These are phyloP conservation scores for Pammene aurita DNA, from an alignment of 2,888 invertebrate species.

Conservation along the genomic window DNA sequence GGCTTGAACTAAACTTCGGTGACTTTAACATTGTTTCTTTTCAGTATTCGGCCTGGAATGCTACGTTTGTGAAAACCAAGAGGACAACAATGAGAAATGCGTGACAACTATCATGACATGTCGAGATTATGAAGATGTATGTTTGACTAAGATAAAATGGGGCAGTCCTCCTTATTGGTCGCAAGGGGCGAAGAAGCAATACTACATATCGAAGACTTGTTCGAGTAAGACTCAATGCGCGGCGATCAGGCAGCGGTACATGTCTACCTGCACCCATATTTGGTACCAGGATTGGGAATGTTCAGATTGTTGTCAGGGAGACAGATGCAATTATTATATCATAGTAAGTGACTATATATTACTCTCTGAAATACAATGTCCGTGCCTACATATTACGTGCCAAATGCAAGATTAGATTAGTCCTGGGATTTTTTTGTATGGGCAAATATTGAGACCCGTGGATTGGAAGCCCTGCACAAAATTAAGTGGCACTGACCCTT, in stretches of 20 bases:
- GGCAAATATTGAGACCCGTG: too few species aligned
- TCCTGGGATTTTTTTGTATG: too few species aligned
- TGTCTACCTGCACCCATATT: slow-evolving; percentile 92
- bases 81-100: slow-evolving; percentile 96
- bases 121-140: slow-evolving; percentile 92
- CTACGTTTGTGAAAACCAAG: slow-evolving; percentile 97
- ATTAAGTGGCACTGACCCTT: too few species aligned
- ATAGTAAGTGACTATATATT: slow-evolving; percentile 88
- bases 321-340: slow-evolving; percentile 96
- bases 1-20: not conserved
- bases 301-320: slow-evolving; percentile 97
- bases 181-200: slow-evolving; percentile 95
- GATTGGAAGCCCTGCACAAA: too few species aligned
- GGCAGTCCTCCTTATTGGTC: slow-evolving; percentile 98
- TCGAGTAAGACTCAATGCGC: slow-evolving; percentile 92
- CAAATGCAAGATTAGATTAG: too few species aligned
- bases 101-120: slow-evolving; percentile 95
- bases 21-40: slow-evolving; percentile 49
- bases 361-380: too few species aligned
- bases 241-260: slow-evolving; percentile 86
- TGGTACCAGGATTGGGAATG: slow-evolving; percentile 99
- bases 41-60: slow-evolving; percentile 91
- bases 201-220: slow-evolving; percentile 96
- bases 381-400: too few species aligned
- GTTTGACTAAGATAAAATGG: slow-evolving; percentile 95